A percentile compares a stretch with the other conserved stretches of the same genome.
Conservation (phyloP, 2,888 invertebrate species). For the Zygogramma bicolorata region DNA sequence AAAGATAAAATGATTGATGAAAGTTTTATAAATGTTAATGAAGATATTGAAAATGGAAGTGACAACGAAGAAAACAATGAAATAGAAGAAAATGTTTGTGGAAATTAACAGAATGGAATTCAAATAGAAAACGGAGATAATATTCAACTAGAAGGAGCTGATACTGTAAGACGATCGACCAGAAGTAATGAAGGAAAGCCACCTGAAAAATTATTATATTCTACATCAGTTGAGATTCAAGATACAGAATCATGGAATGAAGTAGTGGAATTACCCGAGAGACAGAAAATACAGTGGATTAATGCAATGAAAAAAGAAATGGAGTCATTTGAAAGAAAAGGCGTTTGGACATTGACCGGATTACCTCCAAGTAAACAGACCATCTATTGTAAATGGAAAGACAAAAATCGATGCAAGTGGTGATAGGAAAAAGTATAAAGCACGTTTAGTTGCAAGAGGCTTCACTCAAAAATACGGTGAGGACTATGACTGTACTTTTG, state of each 20-base stretch:
- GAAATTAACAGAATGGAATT: background rate
- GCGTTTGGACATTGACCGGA: background rate
- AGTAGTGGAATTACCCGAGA: background rate
- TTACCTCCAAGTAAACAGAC: background rate
- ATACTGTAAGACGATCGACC: slow-evolving; percentile 28
- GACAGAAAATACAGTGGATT: background rate
- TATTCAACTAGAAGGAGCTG: background rate
- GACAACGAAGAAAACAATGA: background rate
- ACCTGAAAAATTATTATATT: slow-evolving; percentile 66
- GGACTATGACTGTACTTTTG: too few relatives aligned
- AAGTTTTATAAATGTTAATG: too few relatives aligned
- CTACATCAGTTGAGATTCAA: slow-evolving; percentile 60
- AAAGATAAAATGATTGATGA: too few relatives aligned
- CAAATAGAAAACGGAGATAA: background rate
- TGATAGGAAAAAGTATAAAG: background rate
- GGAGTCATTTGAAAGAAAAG: background rate
- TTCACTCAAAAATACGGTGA: too few relatives aligned
- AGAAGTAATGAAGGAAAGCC: slow-evolving; percentile 62
- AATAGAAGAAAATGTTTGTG: background rate
- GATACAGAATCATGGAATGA: background rate
- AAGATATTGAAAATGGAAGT: too few relatives aligned
- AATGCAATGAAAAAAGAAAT: background rate
- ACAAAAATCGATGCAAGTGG: background rate
- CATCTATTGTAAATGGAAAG: background rate
- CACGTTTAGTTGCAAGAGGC: background rate